A percentile compares a stretch with the other conserved stretches of the same genome.
phyloP scores from a whole-genome alignment of 1,140 invertebrate genomes.

The Prorops nasuta region DNA sequence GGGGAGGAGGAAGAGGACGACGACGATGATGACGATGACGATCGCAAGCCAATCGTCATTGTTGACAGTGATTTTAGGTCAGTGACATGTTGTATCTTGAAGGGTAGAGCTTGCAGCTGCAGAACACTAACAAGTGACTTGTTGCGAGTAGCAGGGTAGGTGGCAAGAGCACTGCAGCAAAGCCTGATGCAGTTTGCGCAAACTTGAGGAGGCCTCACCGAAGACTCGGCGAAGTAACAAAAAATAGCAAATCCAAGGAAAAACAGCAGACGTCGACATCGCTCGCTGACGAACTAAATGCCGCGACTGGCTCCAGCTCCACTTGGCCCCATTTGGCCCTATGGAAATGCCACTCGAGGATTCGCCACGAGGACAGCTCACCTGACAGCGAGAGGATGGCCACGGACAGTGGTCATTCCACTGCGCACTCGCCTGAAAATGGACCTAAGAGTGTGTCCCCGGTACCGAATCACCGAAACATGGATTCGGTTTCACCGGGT shows the following conservation, averaged over 20 bases:
- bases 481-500: constrained; percentile 46
- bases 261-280: constrained; percentile 54
- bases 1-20: constrained; percentile 53
- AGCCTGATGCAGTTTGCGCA: too few relatives aligned
- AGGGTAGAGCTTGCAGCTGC: too few relatives aligned
- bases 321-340: constrained; percentile 64
- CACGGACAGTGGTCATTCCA: constrained; percentile 85
- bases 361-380: constrained; percentile 78
- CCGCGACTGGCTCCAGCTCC: constrained; percentile 21
- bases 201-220: too few relatives aligned
- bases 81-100: neutral
- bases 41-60: constrained; percentile 49
- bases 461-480: constrained; percentile 49
- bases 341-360: constrained; percentile 64
- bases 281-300: constrained; percentile 69
- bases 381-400: constrained; percentile 81
- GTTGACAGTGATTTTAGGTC: constrained; percentile 54
- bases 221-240: too few relatives aligned
- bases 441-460: constrained; percentile 82
- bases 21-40: constrained; percentile 48
- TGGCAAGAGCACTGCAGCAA: too few relatives aligned
- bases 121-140: too few relatives aligned
- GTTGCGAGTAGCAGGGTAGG: too few relatives aligned
- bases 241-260: constrained; percentile 21
- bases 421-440: constrained; percentile 83